Base-by-base conservation (phyloP, 1,140 invertebrate genomes). In the Melipona quadrifasciata region DNA sequence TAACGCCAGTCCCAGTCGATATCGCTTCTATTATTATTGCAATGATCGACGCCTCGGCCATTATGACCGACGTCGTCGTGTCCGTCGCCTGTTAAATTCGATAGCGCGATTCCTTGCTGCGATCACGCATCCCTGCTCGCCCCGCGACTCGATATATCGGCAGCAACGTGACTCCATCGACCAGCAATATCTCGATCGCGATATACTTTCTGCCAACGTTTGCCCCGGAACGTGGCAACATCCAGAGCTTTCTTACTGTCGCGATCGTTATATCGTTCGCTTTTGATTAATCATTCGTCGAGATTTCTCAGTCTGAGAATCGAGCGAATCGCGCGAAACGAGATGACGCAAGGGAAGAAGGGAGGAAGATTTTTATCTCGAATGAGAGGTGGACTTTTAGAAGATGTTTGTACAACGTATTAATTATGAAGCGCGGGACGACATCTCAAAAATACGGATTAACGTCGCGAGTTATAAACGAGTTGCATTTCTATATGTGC, bases 71-170 rank as follows among this genome's bases (percentile, higher is more conserved):
- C 55, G 19, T 81, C 57, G 79, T 81, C 57, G 79, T 81, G 73
- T 81, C 71, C 80, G 80, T 64, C 64, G 71, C 80, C 80, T 87
- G 73, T 87, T 87, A 87, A 80, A 68, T 82, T 82, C 74, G 86
- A 87, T 87, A 80, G 19, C 51, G 27, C 64, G 80, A 79, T 81
- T 53, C 70, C 80, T 74, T 53, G 79, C 64, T 81, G 61, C 79
- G 39, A 73, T 73, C 16, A 51, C 53, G 68, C 27, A 51, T 58
- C 16, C 17, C 12, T 55, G 65, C 27, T 21, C n/a, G 61, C 53
- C 31, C 27, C 65, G 19, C 21, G 1, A 39, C 53, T 58, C 67
- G 78, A 80, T 58, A 71, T 21, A 6, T 27, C 31, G 39, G 0
- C 39, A 47, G 39, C 39, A 47, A 47, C 39, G 53, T 21, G 11